Conservation (phyloP, 2,113 vertebrate genomes). For the Rattus norvegicus region GRCr8 NC_086037.1:45782001-45782500, state of each 20-base stretch:
- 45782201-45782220: slow-evolving; percentile 47
- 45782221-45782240: slow-evolving; percentile 39
- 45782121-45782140: slow-evolving; percentile 20
- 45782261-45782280: neutral
- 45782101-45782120: slow-evolving; percentile 56
- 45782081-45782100: slow-evolving; percentile 53
- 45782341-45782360: neutral
- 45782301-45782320: slow-evolving; percentile 8
- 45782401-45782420: neutral
- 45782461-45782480: neutral
- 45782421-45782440: neutral
- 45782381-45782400: neutral
- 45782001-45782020: slow-evolving; percentile 28
- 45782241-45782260: slow-evolving; percentile 37
- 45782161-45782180: slow-evolving; percentile 9
- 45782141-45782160: slow-evolving; percentile 35
- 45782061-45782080: slow-evolving; percentile 48
- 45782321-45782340: slow-evolving; percentile 20
- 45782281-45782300: slow-evolving; percentile 9
- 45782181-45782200: slow-evolving; percentile 47
- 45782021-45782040: neutral
- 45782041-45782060: slow-evolving; percentile 36
- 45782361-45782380: neutral
- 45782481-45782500: slow-evolving; percentile 44
- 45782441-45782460: neutral